Base-by-base conservation (phyloP, 2,113 vertebrate genomes). In the Andinoacara biseriatus region DNA sequence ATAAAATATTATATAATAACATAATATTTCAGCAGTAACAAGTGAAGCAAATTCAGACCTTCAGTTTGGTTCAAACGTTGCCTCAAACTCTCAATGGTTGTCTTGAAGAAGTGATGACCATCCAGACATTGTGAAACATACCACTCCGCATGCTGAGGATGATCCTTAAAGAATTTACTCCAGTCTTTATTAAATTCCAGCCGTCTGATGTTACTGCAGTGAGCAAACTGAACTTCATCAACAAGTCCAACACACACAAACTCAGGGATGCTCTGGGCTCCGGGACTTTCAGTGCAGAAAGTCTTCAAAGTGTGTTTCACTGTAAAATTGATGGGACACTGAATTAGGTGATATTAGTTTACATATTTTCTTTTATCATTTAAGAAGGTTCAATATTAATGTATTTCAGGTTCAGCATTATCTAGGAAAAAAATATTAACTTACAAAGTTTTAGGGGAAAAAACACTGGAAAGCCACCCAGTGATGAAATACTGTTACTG, bases 161-260 rank as follows among this genome's bases (percentile, higher is more conserved):
- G 8, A 4, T 56, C 52, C 52, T n/a, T n/a, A 1, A n/a, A 0
- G 3, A 56, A 20, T 10, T 56, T 10, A 0, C n/a, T 56, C 52
- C 52, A 56, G 9, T 56, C 52, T 56, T 20, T 56, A n/a, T n/a
- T 56, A 20, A 20, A 20, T n/a, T 56, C 18, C n/a, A 9, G 3
- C n/a, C 8, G 1, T 56, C 18, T 10, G 0, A 1, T 56, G 52
- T 8, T 56, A 4, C n/a, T 8, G 20, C 9, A 56, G 52, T 56
- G 9, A 56, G 20, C 20, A 2, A 1, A 4, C 52, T n/a, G 52
- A 2, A 56, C 52, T 10, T 1, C 52, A 56, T 56, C 20, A n/a
- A 56, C 52, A 56, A 56, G 8, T 10, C 0, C 52, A 56, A 56
- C 52, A 1, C 0, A 20, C 20, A 56, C 20, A 56, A n/a, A 56